A percentile compares a stretch with the other conserved stretches of the same genome.
Evolutionary conservation across 2,888 invertebrate species (phyloP).

Genomic region (Drosophila koepferae): DNA sequence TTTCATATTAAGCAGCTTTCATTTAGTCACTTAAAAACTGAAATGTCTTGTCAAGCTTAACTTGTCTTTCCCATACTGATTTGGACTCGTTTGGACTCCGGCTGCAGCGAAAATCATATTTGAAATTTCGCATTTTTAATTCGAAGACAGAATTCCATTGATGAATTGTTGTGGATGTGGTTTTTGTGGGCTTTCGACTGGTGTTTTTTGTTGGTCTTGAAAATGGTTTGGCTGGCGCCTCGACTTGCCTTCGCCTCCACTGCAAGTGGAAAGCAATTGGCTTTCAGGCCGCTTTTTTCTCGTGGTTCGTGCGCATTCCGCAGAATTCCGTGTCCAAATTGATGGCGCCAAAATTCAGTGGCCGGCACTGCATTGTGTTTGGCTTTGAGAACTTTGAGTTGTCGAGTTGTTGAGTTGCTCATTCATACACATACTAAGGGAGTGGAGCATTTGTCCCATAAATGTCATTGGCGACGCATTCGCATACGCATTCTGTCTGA

Average conservation of each 20-base stretch:
- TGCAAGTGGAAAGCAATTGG: slow-evolving; percentile 65
- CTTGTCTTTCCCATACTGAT: slow-evolving; percentile 8
- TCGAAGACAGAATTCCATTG: slow-evolving; percentile 74
- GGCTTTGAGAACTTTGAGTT: slow-evolving; percentile 38
- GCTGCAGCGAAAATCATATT: slow-evolving; percentile 68
- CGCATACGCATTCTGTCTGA: slow-evolving; percentile 62
- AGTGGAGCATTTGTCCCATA: slow-evolving; percentile 78
- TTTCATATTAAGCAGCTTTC: slow-evolving; percentile 6
- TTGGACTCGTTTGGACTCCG: neutral
- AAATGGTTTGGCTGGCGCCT: slow-evolving; percentile 77
- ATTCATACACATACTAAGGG: slow-evolving; percentile 64
- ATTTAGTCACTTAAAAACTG: neutral
- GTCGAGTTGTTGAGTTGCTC: slow-evolving; percentile 23
- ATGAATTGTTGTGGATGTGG: slow-evolving; percentile 54
- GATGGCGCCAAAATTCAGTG: slow-evolving; percentile 80
- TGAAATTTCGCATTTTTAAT: slow-evolving; percentile 72
- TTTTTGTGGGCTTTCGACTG: neutral
- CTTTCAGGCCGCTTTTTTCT: slow-evolving; percentile 38
- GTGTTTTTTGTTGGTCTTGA: slow-evolving; percentile 42
- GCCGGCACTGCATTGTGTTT: slow-evolving; percentile 33
- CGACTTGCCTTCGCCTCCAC: slow-evolving; percentile 48
- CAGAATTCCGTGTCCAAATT: slow-evolving; percentile 77
- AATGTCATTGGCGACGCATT: slow-evolving; percentile 69
- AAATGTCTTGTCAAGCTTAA: neutral
- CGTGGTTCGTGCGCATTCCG: slow-evolving; percentile 64